Conservation (phyloP, 2,888 invertebrate genomes). For the Sabellastarte sp. region DNA sequence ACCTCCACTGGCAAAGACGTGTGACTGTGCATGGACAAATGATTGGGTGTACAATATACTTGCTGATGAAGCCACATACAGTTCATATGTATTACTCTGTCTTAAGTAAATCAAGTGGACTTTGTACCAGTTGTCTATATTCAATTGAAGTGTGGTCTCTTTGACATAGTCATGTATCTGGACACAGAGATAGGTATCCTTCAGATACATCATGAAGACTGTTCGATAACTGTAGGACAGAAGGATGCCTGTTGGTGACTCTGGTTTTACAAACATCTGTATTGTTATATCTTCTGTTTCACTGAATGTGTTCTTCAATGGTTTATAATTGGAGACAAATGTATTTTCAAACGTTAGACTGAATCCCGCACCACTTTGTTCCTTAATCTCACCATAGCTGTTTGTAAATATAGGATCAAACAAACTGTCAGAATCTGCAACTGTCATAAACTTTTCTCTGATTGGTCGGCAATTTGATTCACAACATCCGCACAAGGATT, state of each 20-base stretch:
- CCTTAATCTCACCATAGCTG: conserved; percentile 10
- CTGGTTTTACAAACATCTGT: conserved; percentile 25
- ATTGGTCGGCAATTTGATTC: not conserved
- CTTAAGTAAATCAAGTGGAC: conserved; percentile 25
- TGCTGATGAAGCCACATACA: too few species aligned
- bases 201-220: conserved; percentile 16
- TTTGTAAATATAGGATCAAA: conserved; percentile 15
- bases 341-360: conserved; percentile 5
- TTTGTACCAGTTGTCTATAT: conserved; percentile 36
- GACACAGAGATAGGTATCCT: conserved; percentile 4
- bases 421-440: too few species aligned
- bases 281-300: conserved; percentile 26
- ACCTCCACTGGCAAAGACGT: conserved; percentile 2
- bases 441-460: not conserved
- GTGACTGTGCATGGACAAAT: too few species aligned
- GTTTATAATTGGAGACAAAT: conserved; percentile 14
- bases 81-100: too few species aligned
- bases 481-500: not conserved
- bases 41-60: not conserved
- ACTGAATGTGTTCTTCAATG: conserved; percentile 16
- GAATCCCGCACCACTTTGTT: conserved; percentile 2
- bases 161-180: conserved; percentile 18
- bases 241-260: conserved; percentile 20
- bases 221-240: conserved; percentile 19
- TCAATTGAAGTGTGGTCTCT: conserved; percentile 14